These are phyloP conservation scores for Eristalinus sepulchralis DNA, from an alignment of 2,888 invertebrate genomes.

Conservation along the genomic window DNA sequence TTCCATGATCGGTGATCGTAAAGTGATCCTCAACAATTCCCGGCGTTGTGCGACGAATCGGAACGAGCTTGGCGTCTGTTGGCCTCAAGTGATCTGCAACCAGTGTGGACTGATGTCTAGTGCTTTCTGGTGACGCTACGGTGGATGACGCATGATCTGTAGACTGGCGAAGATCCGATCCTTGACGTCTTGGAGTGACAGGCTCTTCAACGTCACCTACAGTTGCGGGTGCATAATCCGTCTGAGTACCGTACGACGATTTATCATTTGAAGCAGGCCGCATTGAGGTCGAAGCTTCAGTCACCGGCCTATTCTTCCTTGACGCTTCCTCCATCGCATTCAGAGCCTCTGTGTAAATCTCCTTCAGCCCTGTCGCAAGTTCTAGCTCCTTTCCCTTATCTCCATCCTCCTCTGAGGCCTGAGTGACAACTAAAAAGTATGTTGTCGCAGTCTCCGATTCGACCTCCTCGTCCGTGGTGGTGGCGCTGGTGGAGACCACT, in stretches of 20 bases:
- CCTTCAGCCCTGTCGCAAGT: conserved; percentile 17
- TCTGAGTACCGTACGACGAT: background rate
- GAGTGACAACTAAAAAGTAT: conserved; percentile 53
- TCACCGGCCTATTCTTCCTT: background rate
- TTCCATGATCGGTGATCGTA: background rate
- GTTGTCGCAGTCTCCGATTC: conserved; percentile 52
- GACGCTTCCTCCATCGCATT: conserved; percentile 48
- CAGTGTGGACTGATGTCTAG: background rate
- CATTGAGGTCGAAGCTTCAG: background rate
- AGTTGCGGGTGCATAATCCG: background rate
- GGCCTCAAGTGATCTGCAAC: background rate
- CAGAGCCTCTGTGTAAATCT: conserved; percentile 49
- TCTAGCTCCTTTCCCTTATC: background rate
- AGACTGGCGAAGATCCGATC: background rate
- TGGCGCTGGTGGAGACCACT: background rate
- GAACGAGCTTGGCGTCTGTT: background rate
- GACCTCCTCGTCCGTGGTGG: conserved; percentile 9
- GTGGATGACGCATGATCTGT: background rate
- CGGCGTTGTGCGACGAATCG: background rate
- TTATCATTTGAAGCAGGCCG: background rate
- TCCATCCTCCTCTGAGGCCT: conserved; percentile 4
- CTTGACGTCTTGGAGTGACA: too few species aligned
- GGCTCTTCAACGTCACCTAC: background rate
- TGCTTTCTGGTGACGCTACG: background rate
- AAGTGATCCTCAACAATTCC: background rate